A percentile compares a stretch with the other conserved stretches of the same genome.
These are phyloP conservation scores for Lepisosteus osseus DNA, from an alignment of 2,113 vertebrate genomes.

Conservation along the genomic window DNA sequence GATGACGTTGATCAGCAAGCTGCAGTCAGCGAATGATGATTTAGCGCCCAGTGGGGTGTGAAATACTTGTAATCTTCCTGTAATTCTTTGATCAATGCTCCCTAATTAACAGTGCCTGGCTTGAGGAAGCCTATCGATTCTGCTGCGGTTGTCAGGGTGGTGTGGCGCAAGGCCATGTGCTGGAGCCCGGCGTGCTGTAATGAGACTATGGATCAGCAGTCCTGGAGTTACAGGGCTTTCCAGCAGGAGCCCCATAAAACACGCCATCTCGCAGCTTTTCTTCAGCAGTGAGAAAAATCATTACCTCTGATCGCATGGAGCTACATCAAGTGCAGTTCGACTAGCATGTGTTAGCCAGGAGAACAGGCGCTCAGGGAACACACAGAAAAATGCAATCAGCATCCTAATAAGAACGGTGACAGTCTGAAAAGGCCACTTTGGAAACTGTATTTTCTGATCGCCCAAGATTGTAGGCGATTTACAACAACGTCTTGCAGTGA, in stretches of 20 bases:
- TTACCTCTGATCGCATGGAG: no score
- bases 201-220: background rate
- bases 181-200: background rate
- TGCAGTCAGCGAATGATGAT: background rate
- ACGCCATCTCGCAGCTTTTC: background rate
- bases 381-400: no score
- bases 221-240: background rate
- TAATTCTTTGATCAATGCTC: conserved; percentile 2
- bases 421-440: no score
- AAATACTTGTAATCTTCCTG: background rate
- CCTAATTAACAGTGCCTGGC: background rate
- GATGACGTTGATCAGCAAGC: no score
- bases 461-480: no score
- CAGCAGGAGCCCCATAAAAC: background rate
- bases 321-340: no score
- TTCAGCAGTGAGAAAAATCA: background rate
- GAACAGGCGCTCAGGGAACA: no score
- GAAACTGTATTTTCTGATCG: no score
- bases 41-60: background rate
- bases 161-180: background rate
- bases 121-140: background rate
- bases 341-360: no score
- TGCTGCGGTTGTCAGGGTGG: background rate
- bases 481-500: no score
- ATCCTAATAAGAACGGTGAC: no score